phyloP scores from a whole-genome alignment of 2,113 vertebrate species.

The Aepyceros melampus region DNA sequence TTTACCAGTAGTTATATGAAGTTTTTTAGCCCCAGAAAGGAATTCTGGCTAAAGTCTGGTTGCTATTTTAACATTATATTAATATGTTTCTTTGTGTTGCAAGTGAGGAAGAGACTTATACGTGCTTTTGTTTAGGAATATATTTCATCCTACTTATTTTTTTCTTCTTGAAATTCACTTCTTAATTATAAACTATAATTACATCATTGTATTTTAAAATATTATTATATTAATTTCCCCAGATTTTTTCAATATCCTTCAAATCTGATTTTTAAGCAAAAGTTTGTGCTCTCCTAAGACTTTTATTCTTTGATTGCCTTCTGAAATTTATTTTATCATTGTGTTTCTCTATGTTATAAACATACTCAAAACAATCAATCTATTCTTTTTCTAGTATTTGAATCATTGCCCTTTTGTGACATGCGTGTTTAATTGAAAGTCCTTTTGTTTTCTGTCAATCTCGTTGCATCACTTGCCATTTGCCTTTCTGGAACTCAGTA shows the following conservation, averaged over 20 bases:
- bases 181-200: not conserved
- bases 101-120: not conserved
- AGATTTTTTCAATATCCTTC: not conserved
- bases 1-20: not conserved
- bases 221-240: not conserved
- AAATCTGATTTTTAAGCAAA: not conserved
- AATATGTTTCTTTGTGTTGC: not conserved
- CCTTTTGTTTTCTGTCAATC: not conserved
- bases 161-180: not conserved
- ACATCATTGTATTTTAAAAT: not conserved
- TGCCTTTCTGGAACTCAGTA: not conserved
- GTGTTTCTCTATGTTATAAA: not conserved
- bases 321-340: not conserved
- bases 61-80: not conserved
- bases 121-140: not conserved
- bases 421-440: not conserved
- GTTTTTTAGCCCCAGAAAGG: not conserved
- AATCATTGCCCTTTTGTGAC: not conserved
- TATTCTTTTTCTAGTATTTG: not conserved
- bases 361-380: not conserved
- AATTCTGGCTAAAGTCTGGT: not conserved
- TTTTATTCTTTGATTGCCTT: not conserved
- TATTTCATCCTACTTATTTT: not conserved
- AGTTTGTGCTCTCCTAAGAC: not conserved
- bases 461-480: not conserved